Evolutionary conservation across 2,113 vertebrate species (phyloP).

Genomic region (Sturnus vulgaris): DNA sequence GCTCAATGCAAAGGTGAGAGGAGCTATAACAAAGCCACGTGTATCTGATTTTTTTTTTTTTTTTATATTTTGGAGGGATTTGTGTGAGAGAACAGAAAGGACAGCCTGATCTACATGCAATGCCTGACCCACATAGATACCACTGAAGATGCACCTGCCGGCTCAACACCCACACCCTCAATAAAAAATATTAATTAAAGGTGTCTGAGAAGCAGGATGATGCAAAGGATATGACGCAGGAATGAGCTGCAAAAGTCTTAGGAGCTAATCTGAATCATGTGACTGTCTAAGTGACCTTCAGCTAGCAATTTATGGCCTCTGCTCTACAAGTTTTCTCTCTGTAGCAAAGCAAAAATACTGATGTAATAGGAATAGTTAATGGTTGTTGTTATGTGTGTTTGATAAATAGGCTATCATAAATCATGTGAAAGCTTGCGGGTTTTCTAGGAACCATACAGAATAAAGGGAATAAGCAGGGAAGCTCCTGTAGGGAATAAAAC

Average conservation of each 20-base stretch:
- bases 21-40: background rate
- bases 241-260: background rate
- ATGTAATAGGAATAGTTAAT: background rate
- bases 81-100: background rate
- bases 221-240: background rate
- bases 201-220: background rate
- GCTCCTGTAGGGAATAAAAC: background rate
- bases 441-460: background rate
- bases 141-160: background rate
- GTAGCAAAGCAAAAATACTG: background rate
- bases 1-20: background rate
- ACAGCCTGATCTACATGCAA: background rate
- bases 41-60: background rate
- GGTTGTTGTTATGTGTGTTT: background rate
- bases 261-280: background rate
- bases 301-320: background rate
- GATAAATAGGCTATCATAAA: background rate
- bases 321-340: background rate
- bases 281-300: background rate
- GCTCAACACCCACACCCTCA: background rate
- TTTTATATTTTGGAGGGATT: background rate
- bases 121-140: background rate
- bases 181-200: background rate
- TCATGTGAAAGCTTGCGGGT: background rate
- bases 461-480: background rate